Evolutionary conservation across 2,797 vertebrate species (phyloP).

Genomic region (Pseudochromis fuscus): DNA sequence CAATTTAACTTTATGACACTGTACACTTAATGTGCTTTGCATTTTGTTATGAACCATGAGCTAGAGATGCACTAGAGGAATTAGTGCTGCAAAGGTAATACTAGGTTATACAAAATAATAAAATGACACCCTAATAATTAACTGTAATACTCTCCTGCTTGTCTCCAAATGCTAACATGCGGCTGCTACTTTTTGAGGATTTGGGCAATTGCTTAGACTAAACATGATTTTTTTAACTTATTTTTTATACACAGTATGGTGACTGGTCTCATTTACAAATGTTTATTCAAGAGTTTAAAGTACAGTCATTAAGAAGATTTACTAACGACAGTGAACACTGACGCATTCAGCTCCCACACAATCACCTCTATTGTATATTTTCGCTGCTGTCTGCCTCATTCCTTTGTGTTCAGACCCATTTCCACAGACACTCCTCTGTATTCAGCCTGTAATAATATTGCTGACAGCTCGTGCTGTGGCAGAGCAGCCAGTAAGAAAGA

Average conservation of each 20-base stretch:
- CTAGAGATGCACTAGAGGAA: slow-evolving; percentile 12
- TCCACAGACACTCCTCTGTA: slow-evolving; percentile 1
- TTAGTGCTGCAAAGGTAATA: slow-evolving; percentile 3
- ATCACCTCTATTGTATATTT: slow-evolving; percentile 36
- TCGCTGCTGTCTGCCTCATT: slow-evolving; percentile 7
- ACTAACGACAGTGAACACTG: slow-evolving; percentile 22
- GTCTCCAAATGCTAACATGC: slow-evolving; percentile 19
- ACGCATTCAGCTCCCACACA: slow-evolving; percentile 32
- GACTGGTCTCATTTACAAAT: slow-evolving; percentile 24
- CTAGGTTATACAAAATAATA: slow-evolving; percentile 20
- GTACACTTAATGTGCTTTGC: slow-evolving; percentile 48
- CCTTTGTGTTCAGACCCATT: slow-evolving; percentile 32
- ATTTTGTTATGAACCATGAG: slow-evolving; percentile 27
- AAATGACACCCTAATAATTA: slow-evolving; percentile 8
- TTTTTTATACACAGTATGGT: slow-evolving; percentile 1
- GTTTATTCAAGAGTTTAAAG: slow-evolving; percentile 25
- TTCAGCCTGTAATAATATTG: slow-evolving; percentile 28
- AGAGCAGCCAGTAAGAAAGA: slow-evolving; percentile 47
- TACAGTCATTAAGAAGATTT: slow-evolving; percentile 27
- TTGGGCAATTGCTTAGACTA: slow-evolving; percentile 20
- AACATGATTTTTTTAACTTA: neutral
- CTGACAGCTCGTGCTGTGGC: slow-evolving; percentile 35
- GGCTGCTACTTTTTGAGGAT: slow-evolving; percentile 8
- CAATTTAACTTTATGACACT: slow-evolving; percentile 61
- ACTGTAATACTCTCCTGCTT: slow-evolving; percentile 4